Conservation (phyloP, 1,140 invertebrate species). For the Anadara kagoshimensis region DNA sequence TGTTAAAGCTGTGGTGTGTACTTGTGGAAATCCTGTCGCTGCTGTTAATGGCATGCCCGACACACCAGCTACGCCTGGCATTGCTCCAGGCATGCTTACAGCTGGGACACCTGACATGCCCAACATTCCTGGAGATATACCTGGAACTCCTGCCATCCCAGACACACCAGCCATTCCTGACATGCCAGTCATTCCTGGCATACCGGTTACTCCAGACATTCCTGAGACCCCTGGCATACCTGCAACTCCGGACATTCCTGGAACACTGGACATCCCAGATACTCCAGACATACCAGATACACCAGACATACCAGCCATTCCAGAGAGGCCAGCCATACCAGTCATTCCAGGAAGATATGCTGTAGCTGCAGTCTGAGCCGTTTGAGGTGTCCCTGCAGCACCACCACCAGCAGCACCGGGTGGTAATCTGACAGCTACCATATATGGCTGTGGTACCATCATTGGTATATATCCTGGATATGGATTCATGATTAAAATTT, state of each 20-base stretch:
- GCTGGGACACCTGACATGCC: constrained; percentile 15
- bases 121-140: constrained; percentile 20
- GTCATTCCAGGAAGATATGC: constrained; percentile 5
- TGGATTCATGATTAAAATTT: constrained; percentile 32
- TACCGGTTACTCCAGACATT: constrained; percentile 7
- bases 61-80: neutral
- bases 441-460: constrained; percentile 65
- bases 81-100: constrained; percentile 19
- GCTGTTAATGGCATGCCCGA: neutral
- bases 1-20: too few species aligned
- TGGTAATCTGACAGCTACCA: constrained; percentile 60
- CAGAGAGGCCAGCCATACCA: constrained; percentile 8
- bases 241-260: constrained; percentile 11
- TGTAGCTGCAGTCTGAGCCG: constrained; percentile 7
- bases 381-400: constrained; percentile 28
- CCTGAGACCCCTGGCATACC: constrained; percentile 1
- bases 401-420: constrained; percentile 12
- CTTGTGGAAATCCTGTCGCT: too few species aligned
- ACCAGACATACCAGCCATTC: neutral
- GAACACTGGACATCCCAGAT: neutral
- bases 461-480: constrained; percentile 61
- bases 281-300: neutral
- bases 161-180: constrained; percentile 1
- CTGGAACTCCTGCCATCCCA: constrained; percentile 21
- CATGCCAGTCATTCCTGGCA: neutral